These are phyloP conservation scores for Lethocerus indicus DNA, from an alignment of 1,140 invertebrate genomes.

Conservation along the genomic window DNA sequence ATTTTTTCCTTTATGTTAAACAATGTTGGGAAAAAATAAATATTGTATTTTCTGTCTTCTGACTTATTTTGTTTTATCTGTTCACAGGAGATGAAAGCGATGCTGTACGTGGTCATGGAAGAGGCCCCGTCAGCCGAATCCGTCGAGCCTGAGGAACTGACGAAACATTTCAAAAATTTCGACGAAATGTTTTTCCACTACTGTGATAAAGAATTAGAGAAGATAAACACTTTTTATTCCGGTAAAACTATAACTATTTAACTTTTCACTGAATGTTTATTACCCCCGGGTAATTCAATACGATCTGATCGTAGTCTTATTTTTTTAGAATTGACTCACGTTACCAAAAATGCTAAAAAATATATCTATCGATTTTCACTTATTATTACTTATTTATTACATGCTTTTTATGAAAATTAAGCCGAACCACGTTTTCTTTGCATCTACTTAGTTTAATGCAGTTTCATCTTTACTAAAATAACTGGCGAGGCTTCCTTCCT, in stretches of 20 bases:
- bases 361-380: no score
- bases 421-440: no score
- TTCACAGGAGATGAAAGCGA: constrained; percentile 51
- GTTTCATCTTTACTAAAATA: no score
- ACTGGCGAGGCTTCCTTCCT: no score
- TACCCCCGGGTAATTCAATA: no score
- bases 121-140: constrained; percentile 49
- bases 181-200: constrained; percentile 73
- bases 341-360: no score
- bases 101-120: constrained; percentile 54
- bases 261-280: not conserved
- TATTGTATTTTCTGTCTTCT: not conserved
- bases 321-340: no score
- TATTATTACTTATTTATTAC: no score
- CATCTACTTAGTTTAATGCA: no score
- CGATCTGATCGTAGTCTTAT: no score
- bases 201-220: constrained; percentile 68
- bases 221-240: constrained; percentile 78
- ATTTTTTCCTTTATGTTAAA: no score
- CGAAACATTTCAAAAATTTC: constrained; percentile 60
- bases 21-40: not conserved
- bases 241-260: constrained; percentile 26
- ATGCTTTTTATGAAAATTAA: no score
- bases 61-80: constrained; percentile 9
- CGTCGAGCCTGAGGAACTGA: constrained; percentile 45